Evolutionary conservation across 2,113 vertebrate species (phyloP).

Genomic region (Eolophus roseicapilla): DNA sequence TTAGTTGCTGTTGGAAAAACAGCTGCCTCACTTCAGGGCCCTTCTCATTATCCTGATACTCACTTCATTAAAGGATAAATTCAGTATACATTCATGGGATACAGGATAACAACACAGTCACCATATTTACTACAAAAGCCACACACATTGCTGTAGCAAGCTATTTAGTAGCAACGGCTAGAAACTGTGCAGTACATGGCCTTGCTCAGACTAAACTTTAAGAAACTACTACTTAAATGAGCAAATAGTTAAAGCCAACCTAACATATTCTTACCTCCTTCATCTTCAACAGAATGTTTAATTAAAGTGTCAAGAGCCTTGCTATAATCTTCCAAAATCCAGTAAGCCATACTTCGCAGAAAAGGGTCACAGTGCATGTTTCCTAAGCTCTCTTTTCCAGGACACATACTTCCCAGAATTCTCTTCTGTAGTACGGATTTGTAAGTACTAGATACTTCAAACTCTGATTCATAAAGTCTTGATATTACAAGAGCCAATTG

Average conservation of each 20-base stretch:
- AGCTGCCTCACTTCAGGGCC: background rate
- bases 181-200: background rate
- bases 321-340: constrained; percentile 94
- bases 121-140: background rate
- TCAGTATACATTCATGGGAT: background rate
- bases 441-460: constrained; percentile 88
- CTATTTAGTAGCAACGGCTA: background rate
- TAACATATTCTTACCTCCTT: constrained; percentile 65
- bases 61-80: background rate
- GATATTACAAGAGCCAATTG: constrained; percentile 94
- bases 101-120: background rate
- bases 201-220: background rate
- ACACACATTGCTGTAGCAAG: background rate
- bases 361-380: constrained; percentile 85
- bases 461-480: constrained; percentile 92
- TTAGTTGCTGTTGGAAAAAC: background rate
- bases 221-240: background rate
- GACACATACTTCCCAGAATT: constrained; percentile 82
- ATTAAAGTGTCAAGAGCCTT: constrained; percentile 90
- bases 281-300: constrained; percentile 73
- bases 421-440: constrained; percentile 89
- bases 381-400: constrained; percentile 71
- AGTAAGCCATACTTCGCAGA: constrained; percentile 93
- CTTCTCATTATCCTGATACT: background rate
- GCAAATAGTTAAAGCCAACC: background rate